Conservation (phyloP, 2,888 invertebrate genomes). For the Molorchus minor region DNA sequence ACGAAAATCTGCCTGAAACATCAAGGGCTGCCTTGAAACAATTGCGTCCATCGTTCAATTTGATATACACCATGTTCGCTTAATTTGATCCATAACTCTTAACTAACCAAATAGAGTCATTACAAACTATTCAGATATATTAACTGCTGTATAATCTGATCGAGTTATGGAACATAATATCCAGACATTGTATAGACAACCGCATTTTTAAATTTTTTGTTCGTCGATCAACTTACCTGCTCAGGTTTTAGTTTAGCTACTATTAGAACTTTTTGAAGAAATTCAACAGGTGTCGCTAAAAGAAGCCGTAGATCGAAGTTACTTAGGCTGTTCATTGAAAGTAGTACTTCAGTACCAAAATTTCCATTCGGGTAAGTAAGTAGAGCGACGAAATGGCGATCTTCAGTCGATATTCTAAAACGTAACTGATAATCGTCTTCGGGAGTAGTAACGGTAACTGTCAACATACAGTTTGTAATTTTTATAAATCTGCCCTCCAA, state of each 20-base stretch:
- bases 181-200: too few relatives aligned
- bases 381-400: slow-evolving; percentile 78
- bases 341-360: slow-evolving; percentile 74
- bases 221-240: slow-evolving; percentile 69
- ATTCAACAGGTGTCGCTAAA: slow-evolving; percentile 78
- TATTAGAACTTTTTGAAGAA: slow-evolving; percentile 70
- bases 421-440: slow-evolving; percentile 74
- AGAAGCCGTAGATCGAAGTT: slow-evolving; percentile 80
- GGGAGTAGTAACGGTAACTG: slow-evolving; percentile 79
- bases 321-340: slow-evolving; percentile 69
- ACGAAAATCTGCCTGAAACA: slow-evolving; percentile 74
- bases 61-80: too few relatives aligned
- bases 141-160: too few relatives aligned
- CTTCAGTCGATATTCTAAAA: slow-evolving; percentile 76
- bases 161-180: too few relatives aligned
- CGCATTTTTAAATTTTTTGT: too few relatives aligned
- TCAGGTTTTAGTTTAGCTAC: slow-evolving; percentile 75
- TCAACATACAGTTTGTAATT: slow-evolving; percentile 78
- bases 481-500: slow-evolving; percentile 70
- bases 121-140: too few relatives aligned
- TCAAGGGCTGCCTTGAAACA: neutral
- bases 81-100: too few relatives aligned
- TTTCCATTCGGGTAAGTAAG: slow-evolving; percentile 75
- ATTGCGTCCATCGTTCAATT: too few relatives aligned
- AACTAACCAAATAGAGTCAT: too few relatives aligned